Conservation (phyloP, 2,113 vertebrate species). For the Onychostoma macrolepis region DNA sequence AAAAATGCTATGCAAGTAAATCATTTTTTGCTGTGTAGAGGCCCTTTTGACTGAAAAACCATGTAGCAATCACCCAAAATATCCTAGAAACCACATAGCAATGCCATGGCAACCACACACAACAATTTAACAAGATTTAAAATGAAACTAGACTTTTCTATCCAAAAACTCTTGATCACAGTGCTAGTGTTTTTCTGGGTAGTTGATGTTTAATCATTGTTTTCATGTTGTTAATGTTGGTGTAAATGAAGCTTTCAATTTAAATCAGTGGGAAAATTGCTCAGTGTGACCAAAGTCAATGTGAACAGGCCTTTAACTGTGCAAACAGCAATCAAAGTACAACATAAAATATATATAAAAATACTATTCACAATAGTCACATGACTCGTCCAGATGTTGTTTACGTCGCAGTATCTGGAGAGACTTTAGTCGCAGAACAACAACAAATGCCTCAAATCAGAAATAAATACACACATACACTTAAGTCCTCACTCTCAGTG, state of each 20-base stretch:
- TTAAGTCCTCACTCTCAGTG: neutral
- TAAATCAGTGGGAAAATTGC: neutral
- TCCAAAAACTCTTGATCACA: too few relatives aligned
- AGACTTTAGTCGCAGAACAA: conserved; percentile 1
- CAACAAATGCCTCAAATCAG: neutral
- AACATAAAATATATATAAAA: neutral
- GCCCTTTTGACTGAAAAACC: too few relatives aligned
- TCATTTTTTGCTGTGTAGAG: too few relatives aligned
- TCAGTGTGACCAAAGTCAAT: neutral
- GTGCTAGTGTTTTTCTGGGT: too few relatives aligned
- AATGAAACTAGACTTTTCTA: neutral
- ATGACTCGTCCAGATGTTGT: conserved; percentile 1
- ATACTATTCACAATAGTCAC: neutral
- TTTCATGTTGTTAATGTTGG: too few relatives aligned
- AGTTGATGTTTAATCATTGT: too few relatives aligned
- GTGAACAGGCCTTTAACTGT: neutral
- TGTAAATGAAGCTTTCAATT: neutral
- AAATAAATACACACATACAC: neutral
- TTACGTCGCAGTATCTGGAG: neutral
- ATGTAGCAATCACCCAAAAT: too few relatives aligned
- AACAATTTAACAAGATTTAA: neutral
- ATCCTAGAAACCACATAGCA: too few relatives aligned
- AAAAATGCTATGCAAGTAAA: neutral
- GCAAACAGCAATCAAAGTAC: neutral
- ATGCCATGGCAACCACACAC: too few relatives aligned